Conservation (phyloP, 2,888 invertebrate genomes). For the Synanthedon vespiformis region DNA sequence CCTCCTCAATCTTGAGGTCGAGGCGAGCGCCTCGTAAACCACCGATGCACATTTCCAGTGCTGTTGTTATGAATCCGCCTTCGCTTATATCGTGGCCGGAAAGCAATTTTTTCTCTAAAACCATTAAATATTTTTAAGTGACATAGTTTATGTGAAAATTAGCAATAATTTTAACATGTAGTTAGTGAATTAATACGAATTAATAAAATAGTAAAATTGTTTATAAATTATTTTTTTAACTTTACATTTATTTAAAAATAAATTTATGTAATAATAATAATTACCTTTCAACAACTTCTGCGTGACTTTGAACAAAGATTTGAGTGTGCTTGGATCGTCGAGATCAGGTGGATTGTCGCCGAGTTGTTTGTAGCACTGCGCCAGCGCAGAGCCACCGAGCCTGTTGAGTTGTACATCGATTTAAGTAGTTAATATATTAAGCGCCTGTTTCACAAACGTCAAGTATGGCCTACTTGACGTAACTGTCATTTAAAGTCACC, state of each 20-base stretch:
- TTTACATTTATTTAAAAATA: too few species aligned
- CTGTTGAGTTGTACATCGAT: conserved; percentile 43
- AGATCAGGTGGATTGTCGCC: conserved; percentile 87
- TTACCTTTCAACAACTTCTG: conserved; percentile 87
- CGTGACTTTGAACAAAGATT: conserved; percentile 83
- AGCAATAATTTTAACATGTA: too few species aligned
- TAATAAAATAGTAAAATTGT: too few species aligned
- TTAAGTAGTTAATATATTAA: background rate
- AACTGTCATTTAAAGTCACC: too few species aligned
- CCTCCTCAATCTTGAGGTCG: conserved; percentile 57
- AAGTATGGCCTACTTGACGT: too few species aligned
- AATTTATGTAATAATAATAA: too few species aligned
- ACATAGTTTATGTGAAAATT: too few species aligned
- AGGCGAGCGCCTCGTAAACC: conserved; percentile 85
- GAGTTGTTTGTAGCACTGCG: conserved; percentile 89
- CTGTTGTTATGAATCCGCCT: conserved; percentile 91
- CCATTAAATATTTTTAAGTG: background rate
- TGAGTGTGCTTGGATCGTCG: conserved; percentile 75
- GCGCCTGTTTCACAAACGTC: too few species aligned
- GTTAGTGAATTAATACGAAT: too few species aligned
- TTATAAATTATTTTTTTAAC: too few species aligned
- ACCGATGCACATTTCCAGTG: conserved; percentile 96
- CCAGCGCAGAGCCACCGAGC: conserved; percentile 92
- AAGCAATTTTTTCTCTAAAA: conserved; percentile 74
- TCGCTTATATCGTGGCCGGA: conserved; percentile 97